Percentiles rank a stretch among this genome's conserved stretches.
These are phyloP conservation scores for Astatoreochromis straeleni DNA, from an alignment of 2,113 vertebrate genomes.

Conservation along the genomic window DNA sequence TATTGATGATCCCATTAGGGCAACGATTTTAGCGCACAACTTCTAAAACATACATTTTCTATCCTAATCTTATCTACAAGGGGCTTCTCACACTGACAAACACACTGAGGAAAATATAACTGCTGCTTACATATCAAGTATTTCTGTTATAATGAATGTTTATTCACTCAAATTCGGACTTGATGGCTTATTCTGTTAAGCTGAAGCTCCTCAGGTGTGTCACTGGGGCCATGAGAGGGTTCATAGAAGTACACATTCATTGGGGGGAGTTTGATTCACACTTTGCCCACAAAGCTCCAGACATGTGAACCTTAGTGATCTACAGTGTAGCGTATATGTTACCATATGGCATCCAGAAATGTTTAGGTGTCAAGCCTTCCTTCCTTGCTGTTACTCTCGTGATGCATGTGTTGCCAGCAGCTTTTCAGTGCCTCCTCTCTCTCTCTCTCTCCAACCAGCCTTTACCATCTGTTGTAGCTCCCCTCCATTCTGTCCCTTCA, in stretches of 20 bases:
- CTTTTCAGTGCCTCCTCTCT: constrained; percentile 22
- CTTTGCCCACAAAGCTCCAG: background rate
- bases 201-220: background rate
- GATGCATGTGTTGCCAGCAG: constrained; percentile 25
- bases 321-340: background rate
- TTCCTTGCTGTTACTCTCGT: background rate
- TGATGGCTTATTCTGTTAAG: background rate
- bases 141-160: background rate
- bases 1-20: constrained; percentile 73
- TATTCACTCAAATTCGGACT: background rate
- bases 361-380: background rate
- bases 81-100: background rate
- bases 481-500: constrained; percentile 58
- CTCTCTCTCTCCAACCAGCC: constrained; percentile 47
- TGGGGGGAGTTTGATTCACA: background rate
- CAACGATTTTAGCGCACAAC: background rate
- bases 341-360: constrained; percentile 19
- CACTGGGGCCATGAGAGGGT: background rate
- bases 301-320: background rate
- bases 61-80: background rate
- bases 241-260: background rate
- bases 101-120: background rate
- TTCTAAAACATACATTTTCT: constrained; percentile 10
- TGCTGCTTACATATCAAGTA: background rate
- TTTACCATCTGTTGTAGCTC: constrained; percentile 67